Percentiles rank a stretch among this genome's conserved stretches.
These are phyloP conservation scores for Gnathonemus echidnorhynchus DNA, from an alignment of 2,113 vertebrate species.

Conservation along the genomic window DNA sequence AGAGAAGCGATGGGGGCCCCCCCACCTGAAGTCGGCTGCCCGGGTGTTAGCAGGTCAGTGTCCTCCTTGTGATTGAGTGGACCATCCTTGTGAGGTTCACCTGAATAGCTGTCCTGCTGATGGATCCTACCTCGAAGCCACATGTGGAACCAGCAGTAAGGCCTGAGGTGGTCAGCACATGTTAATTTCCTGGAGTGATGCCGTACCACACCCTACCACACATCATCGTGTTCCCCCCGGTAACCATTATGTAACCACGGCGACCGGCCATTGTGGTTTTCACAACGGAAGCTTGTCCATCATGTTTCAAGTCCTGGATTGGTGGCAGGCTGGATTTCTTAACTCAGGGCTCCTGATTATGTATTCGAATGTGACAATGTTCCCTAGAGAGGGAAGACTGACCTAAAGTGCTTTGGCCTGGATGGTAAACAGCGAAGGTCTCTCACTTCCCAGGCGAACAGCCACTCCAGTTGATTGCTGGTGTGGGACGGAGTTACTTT, in stretches of 20 bases:
- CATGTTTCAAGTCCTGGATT: background rate
- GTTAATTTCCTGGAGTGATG: background rate
- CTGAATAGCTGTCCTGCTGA: background rate
- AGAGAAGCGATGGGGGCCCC: background rate
- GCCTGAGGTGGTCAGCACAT: background rate
- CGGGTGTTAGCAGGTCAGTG: background rate
- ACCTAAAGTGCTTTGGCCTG: background rate
- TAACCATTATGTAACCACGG: background rate
- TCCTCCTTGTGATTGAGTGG: background rate
- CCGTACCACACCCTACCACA: background rate
- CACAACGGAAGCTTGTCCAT: background rate
- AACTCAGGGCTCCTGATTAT: background rate
- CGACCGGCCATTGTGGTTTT: background rate
- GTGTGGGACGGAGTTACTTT: background rate
- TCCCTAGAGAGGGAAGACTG: background rate
- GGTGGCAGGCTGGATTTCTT: background rate
- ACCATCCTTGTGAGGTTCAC: background rate
- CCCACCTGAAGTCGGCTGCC: background rate
- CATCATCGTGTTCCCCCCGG: background rate
- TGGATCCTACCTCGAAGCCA: background rate
- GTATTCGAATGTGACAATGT: background rate
- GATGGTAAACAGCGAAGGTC: background rate
- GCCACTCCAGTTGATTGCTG: background rate
- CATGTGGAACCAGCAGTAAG: background rate
- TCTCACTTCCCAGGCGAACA: background rate